Base-by-base conservation (phyloP, 2,888 invertebrate genomes). In the Odontothrips loti region DNA sequence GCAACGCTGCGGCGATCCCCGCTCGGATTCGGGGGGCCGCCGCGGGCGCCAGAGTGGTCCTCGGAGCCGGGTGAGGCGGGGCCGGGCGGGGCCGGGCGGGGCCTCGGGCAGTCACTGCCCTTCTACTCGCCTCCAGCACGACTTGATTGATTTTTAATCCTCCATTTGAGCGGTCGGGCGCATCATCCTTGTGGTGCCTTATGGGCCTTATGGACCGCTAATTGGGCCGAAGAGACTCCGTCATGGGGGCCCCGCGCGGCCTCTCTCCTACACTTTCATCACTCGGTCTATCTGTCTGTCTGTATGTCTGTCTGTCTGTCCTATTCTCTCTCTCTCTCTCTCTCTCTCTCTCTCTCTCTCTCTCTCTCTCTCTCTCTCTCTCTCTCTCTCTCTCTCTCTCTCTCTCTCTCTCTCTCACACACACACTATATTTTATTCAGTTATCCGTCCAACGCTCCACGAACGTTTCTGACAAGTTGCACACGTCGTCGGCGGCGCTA, bases 351-450 rank as follows among this genome's bases (percentile, higher is more conserved):
- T 81, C 75, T 43, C 29, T 17, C 79, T n/a, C n/a, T 58, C 29
- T 75, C 68, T 79, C 58, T 48, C 34, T 43, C 80, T 80, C 79
- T 58, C 47, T 78, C 79, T 68, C 47, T 78, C 80, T 78, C 80
- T 75, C 48, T 80, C 80, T 81, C 75, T 51, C 12, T 80, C 34
- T 81, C 80, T 82, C 82, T 82, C 82, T 82, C 82, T 81, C 81
- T 84, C 82, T 81, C 80, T 80, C 79, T 81, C 51, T 79, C 23
- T 81, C 75, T 43, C 29, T 17, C 79, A n/a, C n/a, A n/a, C n/a
- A n/a, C n/a, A n/a, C n/a, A n/a, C n/a, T n/a, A n/a, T 43, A 23
- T 80, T 79, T 51, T 80, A 29, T 82, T 83, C 84, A 83, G 34
- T 43, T 6, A 43, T 43, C 34, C 34, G 34, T 43, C 34, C 3